Base-by-base conservation (phyloP, 2,113 vertebrate genomes). In the Pluvianellus socialis region DNA sequence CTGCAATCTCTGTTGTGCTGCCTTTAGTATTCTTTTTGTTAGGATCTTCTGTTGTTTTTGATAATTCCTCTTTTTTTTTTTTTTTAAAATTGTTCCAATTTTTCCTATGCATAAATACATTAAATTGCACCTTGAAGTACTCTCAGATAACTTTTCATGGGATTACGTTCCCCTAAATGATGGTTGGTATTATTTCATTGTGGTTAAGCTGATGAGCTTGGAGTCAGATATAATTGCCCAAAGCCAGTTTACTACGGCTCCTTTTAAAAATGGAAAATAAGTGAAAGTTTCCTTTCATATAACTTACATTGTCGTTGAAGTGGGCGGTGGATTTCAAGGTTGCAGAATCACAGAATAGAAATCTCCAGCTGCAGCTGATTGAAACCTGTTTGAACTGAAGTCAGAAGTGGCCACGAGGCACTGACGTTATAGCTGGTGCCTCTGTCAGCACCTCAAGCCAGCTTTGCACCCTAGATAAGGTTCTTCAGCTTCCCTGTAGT, bases 281-380 rank as follows among this genome's bases (percentile, higher is more conserved):
- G 45, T 38, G 35, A 87, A 61, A 45, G 30, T 75, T 93, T 71
- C 23, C 16, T 82, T 81, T 68, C 45, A 38, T 55, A 45, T 50
- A 30, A 23, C 27, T 77, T 65, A 19, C 16, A 30, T 38, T 38
- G 38, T 38, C 9, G 38, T 8, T 50, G 50, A 61, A 65, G 33
- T 0, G 1, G 8, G 38, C 45, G 56, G 7, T 0, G 0, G 26
- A n/a, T 86, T 50, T 91, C 56, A 79, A 50, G 75, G 49, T 22
- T 91, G 50, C 32, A 88, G 32, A 88, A 61, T 56, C 40, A n/a
- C 7, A 38, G 40, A 71, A 35, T 1, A 49, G 38, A 67, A 63
- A 79, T 49, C 27, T 49, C 5, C 55, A 63, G 5, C 11, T 33
- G 49, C 2, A 0, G 21, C 14, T 1, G 0, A 33, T 2, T 61